Conservation (phyloP, 2,113 vertebrate genomes). For the Raja brachyura region DNA sequence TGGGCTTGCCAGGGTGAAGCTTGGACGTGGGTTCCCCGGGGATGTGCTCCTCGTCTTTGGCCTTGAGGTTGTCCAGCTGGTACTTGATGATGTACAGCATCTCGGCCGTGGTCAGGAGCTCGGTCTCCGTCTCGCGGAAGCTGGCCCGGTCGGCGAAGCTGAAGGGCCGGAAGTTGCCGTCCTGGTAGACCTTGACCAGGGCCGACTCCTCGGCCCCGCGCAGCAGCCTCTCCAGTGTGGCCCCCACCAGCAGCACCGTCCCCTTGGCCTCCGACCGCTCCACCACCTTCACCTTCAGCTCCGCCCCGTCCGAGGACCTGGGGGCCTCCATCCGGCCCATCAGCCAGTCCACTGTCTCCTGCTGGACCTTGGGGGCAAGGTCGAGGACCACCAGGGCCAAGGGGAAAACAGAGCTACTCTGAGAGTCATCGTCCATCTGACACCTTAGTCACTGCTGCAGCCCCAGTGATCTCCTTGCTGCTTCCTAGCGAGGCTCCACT, state of each 20-base stretch:
- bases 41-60: background rate
- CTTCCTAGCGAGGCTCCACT: background rate
- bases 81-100: slow-evolving; percentile 24
- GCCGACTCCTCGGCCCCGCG: background rate
- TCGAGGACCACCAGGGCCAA: slow-evolving; percentile 8
- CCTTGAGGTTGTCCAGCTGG: background rate
- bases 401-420: background rate
- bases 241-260: background rate
- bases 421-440: background rate
- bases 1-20: background rate
- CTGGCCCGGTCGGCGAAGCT: background rate
- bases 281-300: background rate
- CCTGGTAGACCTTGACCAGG: background rate
- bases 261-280: background rate
- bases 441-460: background rate
- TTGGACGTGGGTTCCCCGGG: background rate
- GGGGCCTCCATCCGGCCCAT: background rate
- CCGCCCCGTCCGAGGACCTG: background rate
- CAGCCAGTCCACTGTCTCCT: slow-evolving; percentile 4
- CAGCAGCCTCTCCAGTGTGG: slow-evolving; percentile 14
- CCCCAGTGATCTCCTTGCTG: background rate
- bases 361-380: background rate
- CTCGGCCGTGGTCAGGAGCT: slow-evolving; percentile 8
- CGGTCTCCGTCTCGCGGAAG: background rate
- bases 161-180: background rate